These are phyloP conservation scores for Sebastiscus tertius DNA, from an alignment of 2,797 vertebrate species.

Conservation along the genomic window DNA sequence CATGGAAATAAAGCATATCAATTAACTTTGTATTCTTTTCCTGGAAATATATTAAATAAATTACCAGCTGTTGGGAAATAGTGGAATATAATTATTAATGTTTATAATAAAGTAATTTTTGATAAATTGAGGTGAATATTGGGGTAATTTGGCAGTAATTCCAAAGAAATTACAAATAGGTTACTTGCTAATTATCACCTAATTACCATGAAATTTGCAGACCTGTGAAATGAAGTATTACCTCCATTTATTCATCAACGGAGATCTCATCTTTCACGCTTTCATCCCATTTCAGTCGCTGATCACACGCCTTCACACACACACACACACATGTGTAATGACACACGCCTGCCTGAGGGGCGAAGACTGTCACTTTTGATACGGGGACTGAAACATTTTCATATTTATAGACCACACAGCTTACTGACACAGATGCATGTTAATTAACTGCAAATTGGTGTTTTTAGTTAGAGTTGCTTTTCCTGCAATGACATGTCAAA, in stretches of 20 bases:
- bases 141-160: too few species aligned
- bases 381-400: background rate
- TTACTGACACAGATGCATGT: background rate
- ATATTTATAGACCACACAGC: background rate
- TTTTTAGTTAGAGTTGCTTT: background rate
- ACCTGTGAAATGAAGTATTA: too few species aligned
- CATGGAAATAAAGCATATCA: too few species aligned
- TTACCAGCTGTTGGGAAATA: too few species aligned
- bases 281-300: background rate
- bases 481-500: background rate
- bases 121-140: too few species aligned
- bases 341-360: background rate
- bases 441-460: background rate
- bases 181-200: too few species aligned
- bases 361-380: background rate
- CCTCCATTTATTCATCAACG: background rate
- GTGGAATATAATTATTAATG: too few species aligned
- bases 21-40: too few species aligned
- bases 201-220: too few species aligned
- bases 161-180: too few species aligned
- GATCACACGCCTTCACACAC: background rate
- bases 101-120: too few species aligned
- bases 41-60: too few species aligned
- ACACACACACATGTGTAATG: background rate
- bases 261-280: background rate